Evolutionary conservation across 2,888 invertebrate species (phyloP), one percentile per base, ranked within the genome.

Genomic region (Drosophila mettleri): DNA sequence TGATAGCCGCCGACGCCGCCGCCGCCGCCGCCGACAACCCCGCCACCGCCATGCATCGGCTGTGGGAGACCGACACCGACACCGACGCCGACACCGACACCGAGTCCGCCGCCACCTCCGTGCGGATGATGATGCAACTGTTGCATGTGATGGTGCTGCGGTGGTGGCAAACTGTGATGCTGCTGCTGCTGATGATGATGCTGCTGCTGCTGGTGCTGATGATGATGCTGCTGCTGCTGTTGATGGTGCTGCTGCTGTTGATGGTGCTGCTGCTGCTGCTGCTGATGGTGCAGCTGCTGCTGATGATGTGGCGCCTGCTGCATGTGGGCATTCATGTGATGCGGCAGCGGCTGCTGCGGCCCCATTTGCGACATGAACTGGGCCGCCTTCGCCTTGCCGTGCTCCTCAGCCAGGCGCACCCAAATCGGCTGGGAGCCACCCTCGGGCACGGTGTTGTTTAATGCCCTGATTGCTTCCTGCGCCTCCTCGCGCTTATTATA

Each of bases 401-500:
- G 92, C 77, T 92, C 92, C 81, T 92, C 92, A 34, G 92, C 92
- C 54, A 94, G 92, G 34, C 94, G 92, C 33, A 98, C 97, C 79
- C 95, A 94, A 33, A 98, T 93, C 12, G 97, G 96, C 90, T 97
- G 96, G 63, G 95, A 95, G 58, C 96, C 96, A 74, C 97, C 97
- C 78, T 96, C 96, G 34, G 97, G 95, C 91, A 97, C 95, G 66
- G 95, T 95, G 76, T 97, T 97, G 91, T 98, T 97, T 71, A 98
- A 93, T 65, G 95, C 95, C 36, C 95, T 94, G 88, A 98, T 98
- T 66, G 98, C 98, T 76, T 96, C 96, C 90, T 97, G 96, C 9
- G 98, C 98, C 91, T 98, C 97, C 90, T 97, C 96, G 54, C 97
- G 94, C 86, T 96, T 96, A 84, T 97, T 96, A 91, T 94, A 98